Conservation (phyloP, 2,888 invertebrate species). For the Andrena minutula region DNA sequence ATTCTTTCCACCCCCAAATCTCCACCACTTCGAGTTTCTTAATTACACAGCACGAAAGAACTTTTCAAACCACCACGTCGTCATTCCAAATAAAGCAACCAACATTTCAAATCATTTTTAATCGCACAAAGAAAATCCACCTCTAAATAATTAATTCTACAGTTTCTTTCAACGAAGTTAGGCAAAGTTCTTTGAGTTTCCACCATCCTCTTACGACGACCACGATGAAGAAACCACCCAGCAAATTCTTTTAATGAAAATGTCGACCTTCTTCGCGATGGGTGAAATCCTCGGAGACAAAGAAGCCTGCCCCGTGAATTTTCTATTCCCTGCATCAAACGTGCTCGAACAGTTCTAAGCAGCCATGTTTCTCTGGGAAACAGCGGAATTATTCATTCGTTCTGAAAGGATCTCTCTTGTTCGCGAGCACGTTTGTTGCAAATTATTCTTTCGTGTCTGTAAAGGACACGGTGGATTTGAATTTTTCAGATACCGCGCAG, state of each 20-base stretch:
- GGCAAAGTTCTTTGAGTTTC: background rate
- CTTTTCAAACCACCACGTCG: background rate
- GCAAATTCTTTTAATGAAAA: slow-evolving; percentile 36
- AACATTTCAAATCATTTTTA: background rate
- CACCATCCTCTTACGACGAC: too few species aligned
- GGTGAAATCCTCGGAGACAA: background rate
- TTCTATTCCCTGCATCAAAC: slow-evolving; percentile 4
- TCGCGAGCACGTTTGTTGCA: background rate
- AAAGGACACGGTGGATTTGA: background rate
- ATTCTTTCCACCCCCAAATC: background rate
- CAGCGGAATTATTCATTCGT: background rate
- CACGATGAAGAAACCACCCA: slow-evolving; percentile 4
- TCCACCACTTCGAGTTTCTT: background rate
- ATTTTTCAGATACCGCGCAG: background rate
- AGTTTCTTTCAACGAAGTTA: background rate
- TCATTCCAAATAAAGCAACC: too few species aligned
- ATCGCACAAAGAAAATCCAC: background rate
- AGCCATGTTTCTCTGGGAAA: background rate
- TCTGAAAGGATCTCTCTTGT: background rate
- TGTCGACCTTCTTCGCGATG: background rate
- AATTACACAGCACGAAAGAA: background rate
- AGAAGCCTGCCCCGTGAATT: slow-evolving; percentile 8
- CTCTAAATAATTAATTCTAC: background rate
- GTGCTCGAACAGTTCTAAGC: background rate
- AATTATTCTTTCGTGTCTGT: background rate